These are phyloP conservation scores for Oedothorax gibbosus DNA, from an alignment of 1,140 invertebrate species.

Conservation along the genomic window DNA sequence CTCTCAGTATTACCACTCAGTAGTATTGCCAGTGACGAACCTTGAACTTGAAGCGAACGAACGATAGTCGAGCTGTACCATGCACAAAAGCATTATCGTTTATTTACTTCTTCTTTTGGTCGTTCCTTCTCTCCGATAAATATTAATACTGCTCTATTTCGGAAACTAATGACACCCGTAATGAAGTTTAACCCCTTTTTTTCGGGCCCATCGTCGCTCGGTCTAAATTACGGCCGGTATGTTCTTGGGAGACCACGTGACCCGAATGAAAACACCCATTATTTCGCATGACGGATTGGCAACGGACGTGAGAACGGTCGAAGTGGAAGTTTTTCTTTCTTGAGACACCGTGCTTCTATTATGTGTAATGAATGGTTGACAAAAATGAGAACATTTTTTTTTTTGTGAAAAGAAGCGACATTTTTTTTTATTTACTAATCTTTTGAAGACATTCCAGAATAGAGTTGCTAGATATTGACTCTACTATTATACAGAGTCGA, in stretches of 20 bases:
- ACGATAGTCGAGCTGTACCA: no score
- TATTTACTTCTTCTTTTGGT: constrained; percentile 8
- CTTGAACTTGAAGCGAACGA: no score
- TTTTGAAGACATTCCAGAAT: no score
- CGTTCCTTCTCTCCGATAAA: no score
- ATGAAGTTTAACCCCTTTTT: constrained; percentile 41
- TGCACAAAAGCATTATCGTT: not conserved
- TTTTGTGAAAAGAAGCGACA: no score
- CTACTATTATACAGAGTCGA: no score
- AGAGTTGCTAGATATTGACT: no score
- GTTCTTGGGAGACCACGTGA: constrained; percentile 43
- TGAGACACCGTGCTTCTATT: constrained; percentile 8
- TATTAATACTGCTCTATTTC: constrained; percentile 51
- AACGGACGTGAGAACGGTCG: constrained; percentile 48
- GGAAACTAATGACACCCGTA: constrained; percentile 41
- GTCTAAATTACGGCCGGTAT: constrained; percentile 45
- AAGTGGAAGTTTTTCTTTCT: constrained; percentile 2
- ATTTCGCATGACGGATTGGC: constrained; percentile 55
- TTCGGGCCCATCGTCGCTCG: constrained; percentile 8
- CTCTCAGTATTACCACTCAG: no score
- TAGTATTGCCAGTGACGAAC: no score
- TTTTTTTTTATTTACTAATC: no score
- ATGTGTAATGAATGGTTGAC: constrained; percentile 49
- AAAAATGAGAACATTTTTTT: constrained; percentile 38
- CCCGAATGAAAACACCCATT: constrained; percentile 54